These are phyloP conservation scores for Seira sanloemensis DNA, from an alignment of 2,888 invertebrate genomes.

Conservation along the genomic window DNA sequence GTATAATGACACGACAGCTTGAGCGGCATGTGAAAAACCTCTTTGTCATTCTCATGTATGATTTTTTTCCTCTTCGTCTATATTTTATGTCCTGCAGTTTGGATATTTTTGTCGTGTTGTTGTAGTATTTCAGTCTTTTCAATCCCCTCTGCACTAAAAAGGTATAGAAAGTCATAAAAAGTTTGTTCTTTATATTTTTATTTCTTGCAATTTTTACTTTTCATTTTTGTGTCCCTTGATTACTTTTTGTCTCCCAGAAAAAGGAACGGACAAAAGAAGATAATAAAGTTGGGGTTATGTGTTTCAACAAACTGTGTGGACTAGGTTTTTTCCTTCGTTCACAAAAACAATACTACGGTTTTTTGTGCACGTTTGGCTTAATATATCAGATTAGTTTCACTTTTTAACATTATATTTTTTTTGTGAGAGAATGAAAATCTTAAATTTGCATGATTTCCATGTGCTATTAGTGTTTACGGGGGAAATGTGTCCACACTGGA, in stretches of 20 bases:
- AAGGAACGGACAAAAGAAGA: not conserved
- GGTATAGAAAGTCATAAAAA: too few species aligned
- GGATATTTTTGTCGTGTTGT: not conserved
- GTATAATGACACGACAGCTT: slow-evolving; percentile 13
- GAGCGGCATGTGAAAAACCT: slow-evolving; percentile 13
- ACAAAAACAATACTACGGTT: too few species aligned
- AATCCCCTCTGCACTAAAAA: too few species aligned
- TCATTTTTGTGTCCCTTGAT: slow-evolving; percentile 4
- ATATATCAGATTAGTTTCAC: not conserved
- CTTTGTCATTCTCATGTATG: slow-evolving; percentile 12
- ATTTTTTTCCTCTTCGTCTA: not conserved
- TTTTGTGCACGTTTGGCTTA: not conserved
- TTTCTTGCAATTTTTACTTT: not conserved
- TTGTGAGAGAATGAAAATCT: not conserved
- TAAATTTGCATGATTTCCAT: not conserved
- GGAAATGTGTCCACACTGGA: not conserved
- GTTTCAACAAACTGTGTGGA: too few species aligned
- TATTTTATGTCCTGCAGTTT: not conserved
- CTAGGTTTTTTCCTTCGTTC: too few species aligned
- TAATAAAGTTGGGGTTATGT: too few species aligned
- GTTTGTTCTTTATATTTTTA: not conserved
- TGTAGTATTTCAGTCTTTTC: not conserved
- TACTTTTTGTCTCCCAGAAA: slow-evolving; percentile 8
- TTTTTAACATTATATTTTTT: not conserved
- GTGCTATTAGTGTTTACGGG: not conserved